Conservation (phyloP, 2,888 invertebrate genomes). For the Eupithecia tripunctaria region DNA sequence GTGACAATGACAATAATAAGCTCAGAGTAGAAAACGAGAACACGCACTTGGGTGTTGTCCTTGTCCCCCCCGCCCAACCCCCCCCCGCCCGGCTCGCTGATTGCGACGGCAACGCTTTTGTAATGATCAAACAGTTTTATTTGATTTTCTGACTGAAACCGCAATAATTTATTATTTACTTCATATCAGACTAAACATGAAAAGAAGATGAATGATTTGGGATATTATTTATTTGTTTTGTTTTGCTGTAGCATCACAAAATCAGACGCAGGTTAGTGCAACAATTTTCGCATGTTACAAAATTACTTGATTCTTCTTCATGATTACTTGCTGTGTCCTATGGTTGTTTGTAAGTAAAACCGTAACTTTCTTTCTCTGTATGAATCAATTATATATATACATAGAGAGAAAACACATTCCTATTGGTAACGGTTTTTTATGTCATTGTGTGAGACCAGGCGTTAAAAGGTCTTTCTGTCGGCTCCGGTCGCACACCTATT, state of each 20-base stretch:
- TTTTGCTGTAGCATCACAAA: constrained; percentile 70
- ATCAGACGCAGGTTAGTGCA: constrained; percentile 72
- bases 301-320: neutral
- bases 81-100: constrained; percentile 53
- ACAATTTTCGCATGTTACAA: constrained; percentile 37
- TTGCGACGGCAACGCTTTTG: constrained; percentile 70
- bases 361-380: neutral
- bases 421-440: neutral
- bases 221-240: constrained; percentile 76
- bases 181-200: constrained; percentile 62
- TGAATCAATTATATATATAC: neutral
- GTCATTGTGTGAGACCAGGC: neutral
- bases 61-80: constrained; percentile 48
- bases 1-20: neutral
- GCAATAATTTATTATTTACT: constrained; percentile 44
- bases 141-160: constrained; percentile 63
- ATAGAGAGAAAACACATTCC: neutral
- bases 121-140: constrained; percentile 80
- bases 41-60: constrained; percentile 77
- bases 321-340: constrained; percentile 7
- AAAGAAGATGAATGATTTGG: constrained; percentile 78
- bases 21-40: constrained; percentile 47
- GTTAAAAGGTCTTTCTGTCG: neutral
- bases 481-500: neutral
- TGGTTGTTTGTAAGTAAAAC: neutral